Evolutionary conservation across 2,888 invertebrate species (phyloP).

Genomic region (Seira ritae): DNA sequence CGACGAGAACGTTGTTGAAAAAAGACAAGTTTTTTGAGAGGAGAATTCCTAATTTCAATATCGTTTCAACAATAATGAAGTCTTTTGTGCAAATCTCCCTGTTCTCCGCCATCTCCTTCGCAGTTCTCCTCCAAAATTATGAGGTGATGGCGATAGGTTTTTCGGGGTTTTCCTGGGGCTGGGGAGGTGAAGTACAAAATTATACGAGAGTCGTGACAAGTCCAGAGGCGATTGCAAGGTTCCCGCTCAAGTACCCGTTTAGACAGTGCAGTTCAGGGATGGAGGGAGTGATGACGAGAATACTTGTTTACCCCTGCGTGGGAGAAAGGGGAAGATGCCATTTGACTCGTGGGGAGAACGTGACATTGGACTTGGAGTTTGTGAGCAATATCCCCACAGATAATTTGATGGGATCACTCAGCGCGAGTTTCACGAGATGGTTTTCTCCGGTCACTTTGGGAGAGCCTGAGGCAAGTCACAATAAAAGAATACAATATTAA

Average conservation of each 20-base stretch:
- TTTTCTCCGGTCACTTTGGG: constrained; percentile 45
- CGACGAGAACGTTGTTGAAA: no score
- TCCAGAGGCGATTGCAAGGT: constrained; percentile 28
- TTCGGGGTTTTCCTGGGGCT: constrained; percentile 52
- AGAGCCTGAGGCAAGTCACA: constrained; percentile 50
- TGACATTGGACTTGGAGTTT: constrained; percentile 64
- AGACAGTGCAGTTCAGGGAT: constrained; percentile 51
- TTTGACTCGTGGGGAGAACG: constrained; percentile 53
- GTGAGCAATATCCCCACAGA: constrained; percentile 31
- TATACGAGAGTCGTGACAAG: constrained; percentile 37
- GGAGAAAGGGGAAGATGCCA: constrained; percentile 42
- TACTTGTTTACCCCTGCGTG: constrained; percentile 40
- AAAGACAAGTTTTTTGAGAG: no score
- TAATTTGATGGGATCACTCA: constrained; percentile 44
- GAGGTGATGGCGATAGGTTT: constrained; percentile 11
- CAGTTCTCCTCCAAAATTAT: no score
- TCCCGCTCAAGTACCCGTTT: constrained; percentile 31
- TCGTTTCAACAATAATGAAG: no score
- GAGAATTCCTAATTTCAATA: no score
- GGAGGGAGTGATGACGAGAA: constrained; percentile 57
- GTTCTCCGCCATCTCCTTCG: no score
- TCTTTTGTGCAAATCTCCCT: no score
- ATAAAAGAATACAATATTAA: neutral
- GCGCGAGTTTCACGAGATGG: constrained; percentile 37
- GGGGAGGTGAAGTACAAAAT: constrained; percentile 28